Evolutionary conservation across 2,888 invertebrate species (phyloP).

Genomic region (Epistrophella euchroma): DNA sequence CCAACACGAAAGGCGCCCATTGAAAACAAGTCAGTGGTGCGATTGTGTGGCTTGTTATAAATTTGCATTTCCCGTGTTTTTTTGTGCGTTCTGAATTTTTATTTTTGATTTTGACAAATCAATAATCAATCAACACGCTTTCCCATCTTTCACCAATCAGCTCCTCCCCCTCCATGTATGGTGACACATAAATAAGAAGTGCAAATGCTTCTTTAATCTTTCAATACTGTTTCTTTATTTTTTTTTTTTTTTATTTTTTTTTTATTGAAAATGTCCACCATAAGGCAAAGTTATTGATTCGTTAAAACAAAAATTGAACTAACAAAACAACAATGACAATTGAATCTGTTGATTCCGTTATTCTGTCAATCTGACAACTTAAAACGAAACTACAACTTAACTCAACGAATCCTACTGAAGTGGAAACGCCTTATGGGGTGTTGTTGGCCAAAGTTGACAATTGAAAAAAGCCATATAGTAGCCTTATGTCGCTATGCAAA

Average conservation of each 20-base stretch:
- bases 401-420: too few species aligned
- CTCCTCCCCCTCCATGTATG: slow-evolving; percentile 15
- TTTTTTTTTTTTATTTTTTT: not conserved
- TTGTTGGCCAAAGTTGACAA: too few species aligned
- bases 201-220: slow-evolving; percentile 32
- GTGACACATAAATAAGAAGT: slow-evolving; percentile 70
- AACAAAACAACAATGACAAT: too few species aligned
- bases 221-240: slow-evolving; percentile 37
- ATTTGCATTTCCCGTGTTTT: slow-evolving; percentile 8
- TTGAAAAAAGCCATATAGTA: too few species aligned
- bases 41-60: not conserved
- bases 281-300: not conserved
- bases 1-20: slow-evolving; percentile 12
- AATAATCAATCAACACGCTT: slow-evolving; percentile 71
- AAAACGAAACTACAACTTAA: too few species aligned
- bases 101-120: slow-evolving; percentile 66
- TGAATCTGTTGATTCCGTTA: too few species aligned
- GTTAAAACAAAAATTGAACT: not conserved
- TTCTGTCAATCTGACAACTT: too few species aligned
- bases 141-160: slow-evolving; percentile 31
- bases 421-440: too few species aligned
- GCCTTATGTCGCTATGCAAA: too few species aligned
- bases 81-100: slow-evolving; percentile 3
- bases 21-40: not conserved
- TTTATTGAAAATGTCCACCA: not conserved